Evolutionary conservation across 2,113 vertebrate species (phyloP), one percentile per base, ranked within the genome.

Genomic region (Hemiprocne comata): DNA sequence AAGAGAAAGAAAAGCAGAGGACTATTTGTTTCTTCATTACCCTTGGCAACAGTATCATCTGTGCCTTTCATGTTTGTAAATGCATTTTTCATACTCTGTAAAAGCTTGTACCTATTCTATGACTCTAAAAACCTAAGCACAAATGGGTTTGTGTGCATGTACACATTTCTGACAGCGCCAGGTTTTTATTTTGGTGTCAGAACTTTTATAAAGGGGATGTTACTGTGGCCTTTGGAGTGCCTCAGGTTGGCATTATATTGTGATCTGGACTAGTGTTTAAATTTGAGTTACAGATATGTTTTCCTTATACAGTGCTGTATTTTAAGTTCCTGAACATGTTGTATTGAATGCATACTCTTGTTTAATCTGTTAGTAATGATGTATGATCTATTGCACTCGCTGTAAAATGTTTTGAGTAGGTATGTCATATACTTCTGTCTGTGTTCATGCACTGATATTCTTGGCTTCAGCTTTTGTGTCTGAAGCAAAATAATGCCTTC

Each of bases 21-120:
- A 25, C 38, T 91, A 20, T 75, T 97, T 94, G 66, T 95, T 96
- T 89, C 57, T 84, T 92, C 44, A n/a, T 79, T 81, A 66, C 69
- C 64, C 61, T 60, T 88, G 72, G 64, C 48, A 92, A 78, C 28
- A 24, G 55, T 70, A 50, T 89, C 34, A 61, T 88, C 77, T 83
- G 18, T 71, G 87, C 51, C 36, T 95, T 93, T 94, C 5, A 4
- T 86, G 91, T 92, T 74, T 85, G 33, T 74, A 84, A 88, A 70
- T 71, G 71, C 26, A 1, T 66, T 91, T 93, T 85, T 85, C 1
- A 0, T 60, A 60, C 69, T 74, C 38, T 1, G 0, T 58, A 46
- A 88, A 93, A 84, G n/a, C 54, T 54, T 73, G 3, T 33, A 36
- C 66, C 51, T 86, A 0, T 54, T 89, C 67, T 73, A 4, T 1